Base-by-base conservation (phyloP, 2,888 invertebrate species). In the Cephus spinipes region DNA sequence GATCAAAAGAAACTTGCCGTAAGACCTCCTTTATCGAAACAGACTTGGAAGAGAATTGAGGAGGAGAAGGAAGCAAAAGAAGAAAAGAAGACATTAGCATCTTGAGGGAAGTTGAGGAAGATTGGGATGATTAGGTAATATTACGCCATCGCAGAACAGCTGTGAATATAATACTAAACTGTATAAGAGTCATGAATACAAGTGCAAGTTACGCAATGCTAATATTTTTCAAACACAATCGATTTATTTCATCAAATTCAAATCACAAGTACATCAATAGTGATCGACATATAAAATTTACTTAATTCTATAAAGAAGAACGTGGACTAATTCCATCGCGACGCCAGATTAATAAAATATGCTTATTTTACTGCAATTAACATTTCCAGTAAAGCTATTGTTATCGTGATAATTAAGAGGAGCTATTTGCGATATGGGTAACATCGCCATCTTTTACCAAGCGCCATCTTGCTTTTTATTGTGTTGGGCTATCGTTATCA, bases 401-500 rank as follows among this genome's bases (percentile, higher is more conserved):
- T 78, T 82, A 78, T 79, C 81, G n/a, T 55, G 73, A 75, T 80
- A 78, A 76, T 83, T 81, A 83, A 81, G 77, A 73, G 71, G 74
- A 77, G 73, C 82, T 82, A 84, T 84, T 80, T 83, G 83, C 75
- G 79, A 79, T 76, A 33, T 31, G 68, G 71, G 40, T 3, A 71
- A 30, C 55, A 78, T 73, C 69, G 33, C 36, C 75, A 74, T 71
- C 12, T 68, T 69, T 74, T 69, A 77, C 73, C 23, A 35, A 35
- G 68, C 33, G 68, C 55, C 73, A 75, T 31, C 32, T 74, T 79
- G 79, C 36, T 73, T 79, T 79, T 80, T 76, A 81, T 82, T 82
- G 73, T 82, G 79, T 78, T 75, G 81, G 73, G 73, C 77, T 81
- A 80, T 80, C 75, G 78, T 74, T 85, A 84, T 85, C 85, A 74